Evolutionary conservation across 2,113 vertebrate genomes (phyloP), one percentile per base, ranked within the genome.

Genomic region (Triplophysa tibetana): DNA sequence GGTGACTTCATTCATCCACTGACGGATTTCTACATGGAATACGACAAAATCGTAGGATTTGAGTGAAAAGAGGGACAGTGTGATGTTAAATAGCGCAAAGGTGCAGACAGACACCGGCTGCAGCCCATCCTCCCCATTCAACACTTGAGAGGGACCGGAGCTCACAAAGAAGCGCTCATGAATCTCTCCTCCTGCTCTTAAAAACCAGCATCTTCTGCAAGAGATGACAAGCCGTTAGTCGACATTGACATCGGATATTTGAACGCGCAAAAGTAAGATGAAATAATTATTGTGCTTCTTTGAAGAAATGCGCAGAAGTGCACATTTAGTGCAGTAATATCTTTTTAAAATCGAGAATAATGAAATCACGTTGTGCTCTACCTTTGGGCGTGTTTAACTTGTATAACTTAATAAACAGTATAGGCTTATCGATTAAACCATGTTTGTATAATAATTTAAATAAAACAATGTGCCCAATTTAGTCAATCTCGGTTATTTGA

Each of bases 31-130:
- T 33, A 19, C 7, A 41, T 65, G 48, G 13, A 41, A 54, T 19
- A 52, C 78, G 33, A 64, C 45, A 72, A 60, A 80, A 23, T 17
- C 38, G 66, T 54, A 2, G n/a, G 21, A 62, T 33, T 38, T 38
- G 41, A 88, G 91, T 80, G 88, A 89, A 85, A 90, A 88, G 91
- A 92, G 93, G 90, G 90, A 89, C 84, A 84, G 89, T 90, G 92
- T 85, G 75, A 88, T 91, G 91, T 89, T 85, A 93, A 88, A 89
- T 89, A 84, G 88, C 70, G 89, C 90, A 75, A 78, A 79, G 91
- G 87, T 85, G 87, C 64, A 69, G 70, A 75, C 14, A 87, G 89
- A 82, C 86, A 91, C 92, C 93, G 87, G 91, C 94, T 86, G n/a
- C n/a, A 91, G 85, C 90, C 87, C 82, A 83, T 87, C 88, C 92